Conservation (phyloP, 2,113 vertebrate species). For the Gymnorhina tibicen region DNA sequence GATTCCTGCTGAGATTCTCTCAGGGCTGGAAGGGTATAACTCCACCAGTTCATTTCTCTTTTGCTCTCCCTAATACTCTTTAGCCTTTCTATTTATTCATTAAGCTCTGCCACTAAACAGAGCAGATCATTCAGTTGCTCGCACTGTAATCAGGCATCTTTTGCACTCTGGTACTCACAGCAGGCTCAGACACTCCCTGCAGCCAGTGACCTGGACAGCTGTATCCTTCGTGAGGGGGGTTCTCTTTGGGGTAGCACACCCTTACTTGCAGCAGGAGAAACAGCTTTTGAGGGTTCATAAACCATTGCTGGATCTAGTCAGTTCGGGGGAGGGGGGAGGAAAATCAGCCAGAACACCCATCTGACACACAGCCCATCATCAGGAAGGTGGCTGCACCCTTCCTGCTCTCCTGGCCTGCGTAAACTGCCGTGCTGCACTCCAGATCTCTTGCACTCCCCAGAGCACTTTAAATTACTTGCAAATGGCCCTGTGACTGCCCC, state of each 20-base stretch:
- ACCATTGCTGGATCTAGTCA: not conserved
- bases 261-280: not conserved
- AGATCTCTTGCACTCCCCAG: not conserved
- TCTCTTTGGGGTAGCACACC: not conserved
- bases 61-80: not conserved
- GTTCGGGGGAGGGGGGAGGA: not conserved
- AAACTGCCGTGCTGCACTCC: not conserved
- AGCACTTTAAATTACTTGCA: not conserved
- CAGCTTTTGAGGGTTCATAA: not conserved
- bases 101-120: not conserved
- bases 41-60: not conserved
- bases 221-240: too few species aligned
- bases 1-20: not conserved
- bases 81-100: not conserved
- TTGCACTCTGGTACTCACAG: not conserved
- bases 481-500: not conserved
- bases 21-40: not conserved
- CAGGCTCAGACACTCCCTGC: not conserved
- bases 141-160: not conserved
- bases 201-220: not conserved
- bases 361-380: not conserved
- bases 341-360: not conserved
- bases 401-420: not conserved
- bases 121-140: not conserved
- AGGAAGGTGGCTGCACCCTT: not conserved